These are phyloP conservation scores for Parapristionchus giblindavisi DNA, from an alignment of 2,888 invertebrate species.

Conservation along the genomic window DNA sequence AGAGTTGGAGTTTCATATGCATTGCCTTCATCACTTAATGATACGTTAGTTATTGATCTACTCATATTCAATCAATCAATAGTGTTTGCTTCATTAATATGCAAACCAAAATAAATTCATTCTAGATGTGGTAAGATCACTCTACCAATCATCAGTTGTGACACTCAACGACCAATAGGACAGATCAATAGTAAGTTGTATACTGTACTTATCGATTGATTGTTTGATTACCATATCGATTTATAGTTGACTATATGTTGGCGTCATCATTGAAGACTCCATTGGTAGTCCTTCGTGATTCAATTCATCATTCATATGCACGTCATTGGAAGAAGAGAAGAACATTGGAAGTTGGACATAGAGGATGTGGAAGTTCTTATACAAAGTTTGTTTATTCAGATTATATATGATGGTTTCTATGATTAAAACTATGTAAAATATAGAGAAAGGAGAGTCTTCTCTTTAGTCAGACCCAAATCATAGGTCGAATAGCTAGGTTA, in stretches of 20 bases:
- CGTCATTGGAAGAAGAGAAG: conserved; percentile 54
- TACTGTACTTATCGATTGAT: neutral
- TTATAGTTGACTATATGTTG: conserved; percentile 54
- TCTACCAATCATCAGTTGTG: conserved; percentile 48
- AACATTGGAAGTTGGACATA: conserved; percentile 87
- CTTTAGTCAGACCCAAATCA: no score
- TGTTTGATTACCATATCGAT: neutral
- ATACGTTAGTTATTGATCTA: conserved; percentile 39
- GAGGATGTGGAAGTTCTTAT: conserved; percentile 91
- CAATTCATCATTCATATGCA: conserved; percentile 35
- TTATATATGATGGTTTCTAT: neutral
- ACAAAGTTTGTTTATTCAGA: conserved; percentile 58
- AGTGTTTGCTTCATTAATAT: no score
- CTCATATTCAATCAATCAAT: neutral
- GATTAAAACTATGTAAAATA: neutral
- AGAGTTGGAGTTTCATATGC: conserved; percentile 50
- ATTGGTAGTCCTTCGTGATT: neutral
- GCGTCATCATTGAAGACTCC: conserved; percentile 40
- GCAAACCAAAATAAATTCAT: no score
- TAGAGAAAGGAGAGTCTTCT: neutral
- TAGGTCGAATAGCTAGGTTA: no score
- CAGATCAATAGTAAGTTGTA: conserved; percentile 48
- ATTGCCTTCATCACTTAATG: conserved; percentile 51
- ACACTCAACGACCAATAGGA: conserved; percentile 49
- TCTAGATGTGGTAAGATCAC: conserved; percentile 48